Evolutionary conservation across 1,140 invertebrate species (phyloP).

Genomic region (Aphelenchoides besseyi): DNA sequence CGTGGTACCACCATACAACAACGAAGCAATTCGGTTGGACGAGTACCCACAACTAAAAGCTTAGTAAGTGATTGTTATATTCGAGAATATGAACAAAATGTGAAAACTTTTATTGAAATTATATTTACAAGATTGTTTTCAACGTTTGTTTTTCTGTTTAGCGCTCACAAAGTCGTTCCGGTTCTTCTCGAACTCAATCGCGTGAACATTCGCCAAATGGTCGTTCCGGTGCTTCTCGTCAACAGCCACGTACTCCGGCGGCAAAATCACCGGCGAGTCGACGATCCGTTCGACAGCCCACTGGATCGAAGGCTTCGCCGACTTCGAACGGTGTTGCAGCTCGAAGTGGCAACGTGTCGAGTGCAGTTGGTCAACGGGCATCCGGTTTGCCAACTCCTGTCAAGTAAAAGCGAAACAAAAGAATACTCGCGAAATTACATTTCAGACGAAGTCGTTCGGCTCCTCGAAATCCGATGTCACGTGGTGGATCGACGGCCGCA

Average conservation of each 20-base stretch:
- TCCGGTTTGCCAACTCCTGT: slow-evolving; percentile 14
- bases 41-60: neutral
- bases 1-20: slow-evolving; percentile 16
- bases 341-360: neutral
- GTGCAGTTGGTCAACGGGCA: neutral
- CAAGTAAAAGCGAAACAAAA: neutral
- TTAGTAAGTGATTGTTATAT: neutral
- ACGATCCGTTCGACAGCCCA: neutral
- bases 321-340: slow-evolving; percentile 9
- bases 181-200: slow-evolving; percentile 7
- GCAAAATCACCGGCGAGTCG: slow-evolving; percentile 13
- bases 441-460: slow-evolving; percentile 18
- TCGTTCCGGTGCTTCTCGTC: neutral
- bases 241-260: slow-evolving; percentile 3
- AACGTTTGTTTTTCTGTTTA: no score
- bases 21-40: slow-evolving; percentile 19
- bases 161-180: neutral
- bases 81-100: neutral
- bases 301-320: neutral
- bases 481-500: slow-evolving; percentile 4
- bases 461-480: neutral
- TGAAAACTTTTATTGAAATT: no score
- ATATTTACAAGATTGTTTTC: no score
- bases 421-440: neutral
- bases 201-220: slow-evolving; percentile 7